Conservation (phyloP, 2,113 vertebrate genomes). For the Perca fluviatilis region DNA sequence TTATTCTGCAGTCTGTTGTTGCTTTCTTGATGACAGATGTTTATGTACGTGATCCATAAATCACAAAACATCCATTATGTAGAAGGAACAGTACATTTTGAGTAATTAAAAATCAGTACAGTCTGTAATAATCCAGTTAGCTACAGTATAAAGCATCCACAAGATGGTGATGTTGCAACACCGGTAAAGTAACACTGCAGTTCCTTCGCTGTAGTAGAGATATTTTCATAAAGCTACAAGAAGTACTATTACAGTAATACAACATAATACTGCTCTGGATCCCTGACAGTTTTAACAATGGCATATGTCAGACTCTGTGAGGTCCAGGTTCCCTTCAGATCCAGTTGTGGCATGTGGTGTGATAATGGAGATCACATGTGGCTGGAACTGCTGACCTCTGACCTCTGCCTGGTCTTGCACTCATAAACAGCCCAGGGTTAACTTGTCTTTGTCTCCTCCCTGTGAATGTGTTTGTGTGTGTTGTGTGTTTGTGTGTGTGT, state of each 20-base stretch:
- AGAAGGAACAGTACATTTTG: background rate
- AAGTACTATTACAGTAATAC: background rate
- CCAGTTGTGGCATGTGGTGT: constrained; percentile 34
- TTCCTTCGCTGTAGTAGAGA: background rate
- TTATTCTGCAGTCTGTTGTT: background rate
- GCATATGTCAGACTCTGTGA: constrained; percentile 30
- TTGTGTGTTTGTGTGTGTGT: constrained; percentile 1
- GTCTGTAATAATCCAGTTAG: background rate
- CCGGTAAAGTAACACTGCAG: background rate
- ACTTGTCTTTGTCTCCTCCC: constrained; percentile 13
- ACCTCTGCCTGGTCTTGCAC: constrained; percentile 35
- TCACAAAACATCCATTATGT: background rate
- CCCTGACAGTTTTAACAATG: constrained; percentile 7
- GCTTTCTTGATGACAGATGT: background rate
- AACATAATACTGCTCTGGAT: constrained; percentile 18
- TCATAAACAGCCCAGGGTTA: constrained; percentile 42
- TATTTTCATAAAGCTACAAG: constrained; percentile 4
- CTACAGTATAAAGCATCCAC: constrained; percentile 41
- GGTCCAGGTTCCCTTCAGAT: constrained; percentile 33
- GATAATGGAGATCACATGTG: constrained; percentile 58
- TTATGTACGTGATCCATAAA: background rate
- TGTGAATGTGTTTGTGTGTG: background rate
- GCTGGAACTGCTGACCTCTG: constrained; percentile 52
- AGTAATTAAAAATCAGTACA: background rate
- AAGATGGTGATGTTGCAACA: constrained; percentile 54